Base-by-base conservation (phyloP, 2,797 vertebrate genomes). In the Hyperoplus immaculatus region DNA sequence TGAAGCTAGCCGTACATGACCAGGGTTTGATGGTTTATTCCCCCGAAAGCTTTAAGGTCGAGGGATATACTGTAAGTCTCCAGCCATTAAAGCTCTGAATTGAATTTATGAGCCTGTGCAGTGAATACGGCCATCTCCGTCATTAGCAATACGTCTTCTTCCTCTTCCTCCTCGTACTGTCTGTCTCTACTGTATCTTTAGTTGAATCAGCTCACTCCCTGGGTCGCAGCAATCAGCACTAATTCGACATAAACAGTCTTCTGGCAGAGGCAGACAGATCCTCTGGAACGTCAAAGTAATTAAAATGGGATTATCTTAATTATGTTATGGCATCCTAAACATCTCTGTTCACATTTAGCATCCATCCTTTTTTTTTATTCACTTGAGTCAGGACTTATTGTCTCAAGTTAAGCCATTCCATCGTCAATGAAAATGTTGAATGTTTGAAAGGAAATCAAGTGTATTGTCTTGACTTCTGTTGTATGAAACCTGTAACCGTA, bases 101-200 rank as follows among this genome's bases (percentile, higher is more conserved):
- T 83, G 51, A 88, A 89, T 92, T 85, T 75, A 90, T 72, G 68
- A 76, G 69, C 45, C 76, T 67, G 79, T 73, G 72, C 16, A 47
- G 57, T 87, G 77, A 85, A 76, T 83, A 36, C 46, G 1, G 75
- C 71, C 68, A 68, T 82, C 84, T 83, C 77, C 0, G 12, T 84
- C 84, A 72, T 81, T 71, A 79, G 69, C 38, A 55, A 46, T 55
- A 72, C 58, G 45, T 77, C 67, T 75, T 53, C 36, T 41, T 59
- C n/a, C 18, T 73, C 18, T 13, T 53, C 43, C 14, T 77, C 55
- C 42, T 68, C 29, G 1, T n/a, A 12, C 64, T 70, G 43, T 73
- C 64, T 70, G 43, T 73, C 55, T 58, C 39, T 10, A 11, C 50
- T 80, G 29, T 29, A 64, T 86, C 69, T 69, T 38, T 51, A 50